Percentiles rank a stretch among this genome's conserved stretches.
Conservation (phyloP, 2,888 invertebrate genomes). For the Agrotis exclamationis region DNA sequence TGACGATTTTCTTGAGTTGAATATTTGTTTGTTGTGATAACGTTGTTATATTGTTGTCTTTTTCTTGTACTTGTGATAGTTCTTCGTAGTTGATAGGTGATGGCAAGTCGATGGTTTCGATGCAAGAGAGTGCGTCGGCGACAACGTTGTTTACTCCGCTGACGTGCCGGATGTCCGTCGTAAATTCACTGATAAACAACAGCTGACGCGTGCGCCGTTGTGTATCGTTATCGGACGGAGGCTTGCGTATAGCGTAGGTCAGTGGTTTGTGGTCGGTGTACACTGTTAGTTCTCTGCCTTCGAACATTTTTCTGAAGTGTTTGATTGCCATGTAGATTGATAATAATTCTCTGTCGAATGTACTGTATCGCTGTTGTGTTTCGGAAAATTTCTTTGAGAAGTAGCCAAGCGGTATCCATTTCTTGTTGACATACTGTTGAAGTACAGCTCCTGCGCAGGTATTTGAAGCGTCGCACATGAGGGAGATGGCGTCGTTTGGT, state of each 20-base stretch:
- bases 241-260: background rate
- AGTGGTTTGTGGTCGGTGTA: too few species aligned
- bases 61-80: too few species aligned
- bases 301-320: conserved; percentile 10
- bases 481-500: background rate
- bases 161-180: background rate
- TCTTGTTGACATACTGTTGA: background rate
- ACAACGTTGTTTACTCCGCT: too few species aligned
- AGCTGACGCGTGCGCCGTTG: background rate
- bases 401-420: conserved; percentile 8
- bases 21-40: too few species aligned
- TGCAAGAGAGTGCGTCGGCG: too few species aligned
- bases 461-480: conserved; percentile 6
- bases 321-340: conserved; percentile 9
- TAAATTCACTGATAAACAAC: background rate
- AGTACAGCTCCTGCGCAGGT: background rate
- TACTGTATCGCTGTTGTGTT: conserved; percentile 1
- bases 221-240: background rate
- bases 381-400: conserved; percentile 2
- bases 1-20: too few species aligned
- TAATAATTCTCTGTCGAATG: conserved; percentile 5
- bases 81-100: too few species aligned
- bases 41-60: too few species aligned
- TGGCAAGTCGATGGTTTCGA: too few species aligned
- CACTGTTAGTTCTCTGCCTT: background rate